Percentiles rank a stretch among this genome's conserved stretches.
Conservation (phyloP, 2,797 vertebrate species). For the Microhierax caerulescens region DNA sequence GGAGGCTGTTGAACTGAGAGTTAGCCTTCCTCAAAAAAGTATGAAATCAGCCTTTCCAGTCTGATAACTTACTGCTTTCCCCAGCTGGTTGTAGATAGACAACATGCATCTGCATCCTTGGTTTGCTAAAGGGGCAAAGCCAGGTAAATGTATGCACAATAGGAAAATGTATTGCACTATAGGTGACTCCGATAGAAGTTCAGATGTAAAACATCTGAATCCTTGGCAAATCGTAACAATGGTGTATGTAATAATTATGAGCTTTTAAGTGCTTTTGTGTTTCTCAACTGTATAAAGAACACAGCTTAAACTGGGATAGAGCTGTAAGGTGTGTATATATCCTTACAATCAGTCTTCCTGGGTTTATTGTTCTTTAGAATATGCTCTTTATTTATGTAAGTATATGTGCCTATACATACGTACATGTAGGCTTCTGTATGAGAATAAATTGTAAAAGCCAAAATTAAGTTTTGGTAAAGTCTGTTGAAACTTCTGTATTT, state of each 20-base stretch:
- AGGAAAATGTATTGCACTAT: not conserved
- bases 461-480: not conserved
- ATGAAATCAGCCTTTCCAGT: not conserved
- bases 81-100: not conserved
- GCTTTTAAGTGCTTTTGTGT: not conserved
- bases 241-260: not conserved
- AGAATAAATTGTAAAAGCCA: not conserved
- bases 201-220: not conserved
- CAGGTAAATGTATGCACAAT: not conserved
- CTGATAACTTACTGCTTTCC: not conserved
- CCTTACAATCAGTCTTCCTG: not conserved
- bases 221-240: not conserved
- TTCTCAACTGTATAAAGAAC: not conserved
- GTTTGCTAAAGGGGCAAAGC: not conserved
- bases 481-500: not conserved
- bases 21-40: conserved; percentile 11
- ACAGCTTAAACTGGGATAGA: not conserved
- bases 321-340: not conserved
- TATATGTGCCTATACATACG: not conserved
- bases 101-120: not conserved
- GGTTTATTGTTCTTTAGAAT: not conserved
- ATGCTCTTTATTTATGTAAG: not conserved
- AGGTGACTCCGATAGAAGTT: not conserved
- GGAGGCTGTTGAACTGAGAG: conserved; percentile 17
- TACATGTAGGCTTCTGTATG: not conserved